Conservation (phyloP, 2,113 vertebrate species). For the Cisticola juncidis region DNA sequence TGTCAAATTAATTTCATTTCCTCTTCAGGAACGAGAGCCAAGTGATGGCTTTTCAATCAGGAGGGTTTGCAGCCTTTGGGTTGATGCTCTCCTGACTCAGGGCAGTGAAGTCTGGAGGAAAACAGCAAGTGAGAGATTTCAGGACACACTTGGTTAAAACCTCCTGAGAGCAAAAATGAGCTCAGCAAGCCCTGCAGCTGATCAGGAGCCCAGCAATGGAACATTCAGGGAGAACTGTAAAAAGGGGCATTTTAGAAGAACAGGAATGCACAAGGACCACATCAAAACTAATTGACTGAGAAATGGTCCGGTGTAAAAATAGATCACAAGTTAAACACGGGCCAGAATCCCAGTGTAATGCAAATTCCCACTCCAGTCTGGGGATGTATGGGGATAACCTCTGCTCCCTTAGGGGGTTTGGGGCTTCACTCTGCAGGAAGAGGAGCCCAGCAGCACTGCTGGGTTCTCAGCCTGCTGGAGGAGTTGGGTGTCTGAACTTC, state of each 20-base stretch:
- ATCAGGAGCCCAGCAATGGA: neutral
- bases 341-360: neutral
- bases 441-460: fast-evolving
- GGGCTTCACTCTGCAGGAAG: neutral
- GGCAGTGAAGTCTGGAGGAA: neutral
- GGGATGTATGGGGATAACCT: neutral
- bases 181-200: neutral
- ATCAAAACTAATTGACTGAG: neutral
- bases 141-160: neutral
- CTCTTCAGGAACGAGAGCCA: neutral
- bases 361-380: neutral
- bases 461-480: neutral
- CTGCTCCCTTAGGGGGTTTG: neutral
- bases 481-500: neutral
- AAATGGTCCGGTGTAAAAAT: neutral
- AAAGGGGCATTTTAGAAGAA: neutral
- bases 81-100: neutral
- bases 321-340: neutral
- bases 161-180: neutral
- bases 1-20: slow-evolving; percentile 3
- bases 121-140: neutral
- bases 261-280: neutral
- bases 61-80: slow-evolving; percentile 10
- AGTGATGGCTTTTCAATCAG: neutral
- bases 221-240: neutral